Evolutionary conservation across 1,140 invertebrate species (phyloP).

Genomic region (Drosophila subobscura): DNA sequence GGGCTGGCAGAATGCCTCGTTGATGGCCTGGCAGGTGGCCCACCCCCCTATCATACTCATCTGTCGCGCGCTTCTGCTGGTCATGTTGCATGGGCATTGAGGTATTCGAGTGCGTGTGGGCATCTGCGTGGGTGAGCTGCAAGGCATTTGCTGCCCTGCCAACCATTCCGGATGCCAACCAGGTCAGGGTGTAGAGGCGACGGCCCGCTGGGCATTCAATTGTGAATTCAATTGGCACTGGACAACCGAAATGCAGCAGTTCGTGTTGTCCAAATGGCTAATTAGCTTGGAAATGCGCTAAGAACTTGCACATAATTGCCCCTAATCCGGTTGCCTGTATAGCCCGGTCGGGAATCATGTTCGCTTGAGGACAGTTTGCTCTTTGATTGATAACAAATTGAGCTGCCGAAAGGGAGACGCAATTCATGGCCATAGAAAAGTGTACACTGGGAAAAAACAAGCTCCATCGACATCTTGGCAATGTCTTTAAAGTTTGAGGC

Average conservation of each 20-base stretch:
- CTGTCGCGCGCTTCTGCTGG: slow-evolving; percentile 42
- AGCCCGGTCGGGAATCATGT: slow-evolving; percentile 17
- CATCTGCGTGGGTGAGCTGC: slow-evolving; percentile 9
- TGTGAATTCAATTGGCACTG: slow-evolving; percentile 65
- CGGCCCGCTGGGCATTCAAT: slow-evolving; percentile 58
- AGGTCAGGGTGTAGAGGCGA: slow-evolving; percentile 19
- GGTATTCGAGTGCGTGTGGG: slow-evolving; percentile 8
- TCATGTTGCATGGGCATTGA: slow-evolving; percentile 22
- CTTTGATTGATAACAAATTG: slow-evolving; percentile 69
- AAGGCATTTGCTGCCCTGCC: slow-evolving; percentile 17
- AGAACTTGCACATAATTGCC: slow-evolving; percentile 79
- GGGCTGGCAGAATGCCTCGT: not conserved
- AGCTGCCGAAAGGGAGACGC: not conserved
- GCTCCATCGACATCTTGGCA: too few relatives aligned
- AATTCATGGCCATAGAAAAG: not conserved
- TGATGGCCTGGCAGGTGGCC: slow-evolving; percentile 59
- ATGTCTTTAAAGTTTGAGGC: not conserved
- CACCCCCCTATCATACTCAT: slow-evolving; percentile 29
- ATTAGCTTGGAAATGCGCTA: slow-evolving; percentile 77
- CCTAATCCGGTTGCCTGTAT: slow-evolving; percentile 46
- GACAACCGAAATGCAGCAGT: slow-evolving; percentile 57
- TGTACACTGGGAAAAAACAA: slow-evolving; percentile 9
- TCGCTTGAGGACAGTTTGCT: slow-evolving; percentile 42
- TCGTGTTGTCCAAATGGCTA: slow-evolving; percentile 59
- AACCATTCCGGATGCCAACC: slow-evolving; percentile 37